A percentile compares a stretch with the other conserved stretches of the same genome.
phyloP scores from a whole-genome alignment of 1,140 invertebrate genomes.

The Drosophila nebulosa region DNA sequence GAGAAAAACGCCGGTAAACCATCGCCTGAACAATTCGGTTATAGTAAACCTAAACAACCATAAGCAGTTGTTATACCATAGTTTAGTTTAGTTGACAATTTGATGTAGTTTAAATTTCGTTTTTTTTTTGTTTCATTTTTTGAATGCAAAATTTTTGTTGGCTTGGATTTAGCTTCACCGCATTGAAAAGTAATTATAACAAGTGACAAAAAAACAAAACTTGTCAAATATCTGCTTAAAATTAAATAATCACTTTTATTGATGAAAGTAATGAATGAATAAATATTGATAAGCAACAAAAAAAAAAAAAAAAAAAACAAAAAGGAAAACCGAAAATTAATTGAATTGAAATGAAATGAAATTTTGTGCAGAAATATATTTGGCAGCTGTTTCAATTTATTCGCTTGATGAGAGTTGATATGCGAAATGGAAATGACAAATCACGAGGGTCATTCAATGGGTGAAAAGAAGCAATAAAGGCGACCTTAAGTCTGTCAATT shows the following conservation, averaged over 20 bases:
- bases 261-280: conserved; percentile 2
- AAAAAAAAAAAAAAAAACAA: background rate
- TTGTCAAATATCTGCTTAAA: background rate
- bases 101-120: conserved; percentile 3
- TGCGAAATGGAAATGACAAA: background rate
- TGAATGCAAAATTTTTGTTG: conserved; percentile 24
- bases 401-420: background rate
- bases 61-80: conserved; percentile 39
- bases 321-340: background rate
- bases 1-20: no score
- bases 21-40: background rate
- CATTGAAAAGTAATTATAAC: background rate
- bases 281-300: background rate
- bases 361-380: background rate
- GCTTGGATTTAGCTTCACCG: conserved; percentile 4
- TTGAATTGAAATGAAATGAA: background rate
- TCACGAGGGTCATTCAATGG: background rate
- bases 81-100: conserved; percentile 10
- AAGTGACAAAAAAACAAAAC: background rate
- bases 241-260: conserved; percentile 3
- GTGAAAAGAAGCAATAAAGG: no score
- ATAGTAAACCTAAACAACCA: conserved; percentile 42
- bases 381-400: background rate
- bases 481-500: no score
- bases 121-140: no score